phyloP scores from a whole-genome alignment of 2,888 invertebrate species.

The Nephrotoma guestfalica region DNA sequence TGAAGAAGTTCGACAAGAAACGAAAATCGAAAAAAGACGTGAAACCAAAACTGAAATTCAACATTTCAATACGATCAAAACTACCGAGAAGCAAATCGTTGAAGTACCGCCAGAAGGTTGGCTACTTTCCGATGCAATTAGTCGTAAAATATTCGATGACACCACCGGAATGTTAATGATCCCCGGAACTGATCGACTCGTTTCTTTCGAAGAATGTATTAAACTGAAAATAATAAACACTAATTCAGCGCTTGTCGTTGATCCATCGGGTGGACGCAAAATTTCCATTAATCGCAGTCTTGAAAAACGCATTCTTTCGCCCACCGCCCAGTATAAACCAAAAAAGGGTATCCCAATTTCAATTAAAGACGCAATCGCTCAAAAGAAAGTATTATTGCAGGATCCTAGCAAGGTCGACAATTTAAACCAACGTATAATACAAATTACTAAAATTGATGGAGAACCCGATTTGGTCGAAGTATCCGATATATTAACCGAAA shows the following conservation, averaged over 20 bases:
- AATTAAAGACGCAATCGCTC: slow-evolving; percentile 60
- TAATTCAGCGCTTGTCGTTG: slow-evolving; percentile 65
- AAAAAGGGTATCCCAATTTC: slow-evolving; percentile 41
- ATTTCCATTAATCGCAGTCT: slow-evolving; percentile 55
- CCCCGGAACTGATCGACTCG: slow-evolving; percentile 69
- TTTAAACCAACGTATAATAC: slow-evolving; percentile 45
- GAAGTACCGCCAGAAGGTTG: slow-evolving; percentile 76
- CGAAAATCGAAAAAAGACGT: slow-evolving; percentile 30
- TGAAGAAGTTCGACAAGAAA: slow-evolving; percentile 10
- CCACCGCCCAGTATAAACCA: slow-evolving; percentile 55
- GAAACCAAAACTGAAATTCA: slow-evolving; percentile 22
- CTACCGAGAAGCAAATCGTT: slow-evolving; percentile 50
- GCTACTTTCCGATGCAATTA: slow-evolving; percentile 69
- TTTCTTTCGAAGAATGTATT: slow-evolving; percentile 78
- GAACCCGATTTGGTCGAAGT: slow-evolving; percentile 59
- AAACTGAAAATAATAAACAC: slow-evolving; percentile 73
- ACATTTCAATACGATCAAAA: slow-evolving; percentile 15
- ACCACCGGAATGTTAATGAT: slow-evolving; percentile 70
- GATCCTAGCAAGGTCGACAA: slow-evolving; percentile 33
- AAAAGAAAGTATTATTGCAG: slow-evolving; percentile 47
- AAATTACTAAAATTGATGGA: slow-evolving; percentile 56
- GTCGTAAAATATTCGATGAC: slow-evolving; percentile 69
- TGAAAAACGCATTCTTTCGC: slow-evolving; percentile 62
- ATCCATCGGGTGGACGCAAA: slow-evolving; percentile 56
- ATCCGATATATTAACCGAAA: slow-evolving; percentile 37